These are phyloP conservation scores for Sphenopsis melanotis DNA, from an alignment of 2,797 vertebrate species.

Conservation along the genomic window DNA sequence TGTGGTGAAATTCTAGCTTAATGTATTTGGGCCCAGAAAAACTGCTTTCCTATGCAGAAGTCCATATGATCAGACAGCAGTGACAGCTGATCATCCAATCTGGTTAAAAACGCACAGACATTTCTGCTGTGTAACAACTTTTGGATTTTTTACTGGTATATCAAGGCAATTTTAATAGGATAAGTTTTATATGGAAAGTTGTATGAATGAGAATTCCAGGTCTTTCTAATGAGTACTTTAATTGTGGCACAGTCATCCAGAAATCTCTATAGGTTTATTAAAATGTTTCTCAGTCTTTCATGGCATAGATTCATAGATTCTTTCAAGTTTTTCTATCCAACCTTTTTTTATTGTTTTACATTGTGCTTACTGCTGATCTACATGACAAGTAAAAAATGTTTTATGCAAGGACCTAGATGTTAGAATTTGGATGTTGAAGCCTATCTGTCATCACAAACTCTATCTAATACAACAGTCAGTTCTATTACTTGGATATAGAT, in stretches of 20 bases:
- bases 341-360: neutral
- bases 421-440: neutral
- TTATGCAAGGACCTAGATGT: neutral
- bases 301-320: neutral
- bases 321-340: neutral
- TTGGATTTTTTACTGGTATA: neutral
- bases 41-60: constrained; percentile 22
- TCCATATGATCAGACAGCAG: constrained; percentile 23
- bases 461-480: neutral
- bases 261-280: neutral
- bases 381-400: neutral
- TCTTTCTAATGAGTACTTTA: neutral
- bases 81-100: constrained; percentile 32
- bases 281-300: neutral
- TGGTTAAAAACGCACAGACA: neutral
- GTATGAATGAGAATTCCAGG: neutral
- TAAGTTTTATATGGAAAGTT: neutral
- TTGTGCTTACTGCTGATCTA: neutral
- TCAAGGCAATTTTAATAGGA: neutral
- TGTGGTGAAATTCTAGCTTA: neutral
- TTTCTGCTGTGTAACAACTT: neutral
- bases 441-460: neutral
- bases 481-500: neutral
- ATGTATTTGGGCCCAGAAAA: neutral
- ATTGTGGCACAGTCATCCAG: neutral